These are phyloP conservation scores for Laterallus jamaicensis DNA, from an alignment of 2,113 vertebrate species.

Conservation along the genomic window DNA sequence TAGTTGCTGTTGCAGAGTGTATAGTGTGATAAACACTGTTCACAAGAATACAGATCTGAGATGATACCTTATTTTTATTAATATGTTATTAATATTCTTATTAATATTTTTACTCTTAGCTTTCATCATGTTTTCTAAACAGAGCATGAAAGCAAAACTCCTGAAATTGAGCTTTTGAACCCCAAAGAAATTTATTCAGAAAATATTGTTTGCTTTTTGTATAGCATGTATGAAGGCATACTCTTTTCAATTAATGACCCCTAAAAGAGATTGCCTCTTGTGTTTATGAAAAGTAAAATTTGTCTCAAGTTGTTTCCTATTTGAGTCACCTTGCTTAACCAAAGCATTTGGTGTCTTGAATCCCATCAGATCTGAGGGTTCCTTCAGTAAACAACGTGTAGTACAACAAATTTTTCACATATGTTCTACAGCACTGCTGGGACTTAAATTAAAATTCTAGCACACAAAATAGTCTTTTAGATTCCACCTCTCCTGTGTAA, in stretches of 20 bases:
- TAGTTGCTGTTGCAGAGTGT: neutral
- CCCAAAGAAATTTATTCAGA: neutral
- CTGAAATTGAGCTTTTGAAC: neutral
- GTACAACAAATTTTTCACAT: neutral
- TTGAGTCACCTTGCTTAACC: neutral
- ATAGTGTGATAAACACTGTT: neutral
- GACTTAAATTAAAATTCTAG: neutral
- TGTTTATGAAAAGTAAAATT: neutral
- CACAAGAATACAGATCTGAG: neutral
- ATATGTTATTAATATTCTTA: too few relatives aligned
- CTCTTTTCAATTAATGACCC: neutral
- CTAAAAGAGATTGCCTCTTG: neutral
- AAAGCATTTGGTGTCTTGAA: neutral
- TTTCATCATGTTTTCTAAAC: neutral
- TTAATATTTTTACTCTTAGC: neutral
- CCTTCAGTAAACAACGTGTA: neutral
- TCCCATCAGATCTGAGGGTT: neutral
- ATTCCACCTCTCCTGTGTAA: neutral
- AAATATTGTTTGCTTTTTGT: neutral
- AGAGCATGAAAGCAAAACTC: neutral
- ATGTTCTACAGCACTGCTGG: neutral
- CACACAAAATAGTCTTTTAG: neutral
- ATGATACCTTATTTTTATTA: neutral
- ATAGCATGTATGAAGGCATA: fast-evolving
- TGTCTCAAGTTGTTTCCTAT: neutral